Evolutionary conservation across 2,888 invertebrate genomes (phyloP).

Genomic region (Hermodice carunculata): DNA sequence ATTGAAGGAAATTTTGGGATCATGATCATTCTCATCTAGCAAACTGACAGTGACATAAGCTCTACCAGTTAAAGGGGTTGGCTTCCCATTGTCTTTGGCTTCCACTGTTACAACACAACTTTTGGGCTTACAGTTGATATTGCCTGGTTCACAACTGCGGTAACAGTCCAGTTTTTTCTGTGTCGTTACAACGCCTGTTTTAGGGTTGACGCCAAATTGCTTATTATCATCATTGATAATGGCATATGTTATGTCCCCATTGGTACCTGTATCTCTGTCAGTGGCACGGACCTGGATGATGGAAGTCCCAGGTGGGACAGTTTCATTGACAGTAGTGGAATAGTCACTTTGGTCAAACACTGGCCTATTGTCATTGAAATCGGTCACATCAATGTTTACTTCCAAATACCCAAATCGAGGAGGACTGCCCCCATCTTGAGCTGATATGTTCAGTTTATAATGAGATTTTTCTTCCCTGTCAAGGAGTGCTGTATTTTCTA

Average conservation of each 20-base stretch:
- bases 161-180: conserved; percentile 70
- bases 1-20: conserved; percentile 72
- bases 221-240: conserved; percentile 76
- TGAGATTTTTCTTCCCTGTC: conserved; percentile 90
- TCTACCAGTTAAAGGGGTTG: conserved; percentile 82
- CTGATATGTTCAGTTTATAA: conserved; percentile 88
- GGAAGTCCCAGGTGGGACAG: conserved; percentile 88
- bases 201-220: conserved; percentile 92
- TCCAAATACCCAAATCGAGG: conserved; percentile 49
- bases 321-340: conserved; percentile 91
- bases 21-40: conserved; percentile 65
- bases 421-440: conserved; percentile 77
- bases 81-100: conserved; percentile 92
- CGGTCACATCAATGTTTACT: conserved; percentile 77
- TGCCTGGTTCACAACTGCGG: conserved; percentile 15
- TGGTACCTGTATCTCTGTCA: conserved; percentile 88
- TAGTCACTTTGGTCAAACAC: conserved; percentile 94
- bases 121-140: conserved; percentile 75
- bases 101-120: conserved; percentile 96
- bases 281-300: conserved; percentile 92
- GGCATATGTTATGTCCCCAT: conserved; percentile 92
- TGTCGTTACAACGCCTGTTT: conserved; percentile 90
- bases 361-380: conserved; percentile 95
- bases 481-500: conserved; percentile 91
- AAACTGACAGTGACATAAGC: conserved; percentile 62